These are phyloP conservation scores for Callitettix versicolor DNA, from an alignment of 1,140 invertebrate species.

Conservation along the genomic window DNA sequence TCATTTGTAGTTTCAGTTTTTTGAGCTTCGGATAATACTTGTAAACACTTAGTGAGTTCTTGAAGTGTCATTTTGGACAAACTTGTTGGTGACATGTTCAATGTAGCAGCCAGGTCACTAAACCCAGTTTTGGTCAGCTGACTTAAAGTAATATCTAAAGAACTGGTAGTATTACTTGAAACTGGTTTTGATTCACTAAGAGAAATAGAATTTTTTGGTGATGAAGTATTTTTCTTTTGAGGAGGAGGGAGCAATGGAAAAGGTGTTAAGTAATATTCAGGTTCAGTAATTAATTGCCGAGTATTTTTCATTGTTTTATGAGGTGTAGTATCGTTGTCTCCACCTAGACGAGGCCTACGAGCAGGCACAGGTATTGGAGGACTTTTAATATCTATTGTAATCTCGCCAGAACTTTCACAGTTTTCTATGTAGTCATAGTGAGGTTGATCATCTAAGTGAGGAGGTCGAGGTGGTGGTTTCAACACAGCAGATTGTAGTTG, in stretches of 20 bases:
- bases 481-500: conserved; percentile 34
- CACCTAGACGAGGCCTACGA: conserved; percentile 43
- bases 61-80: conserved; percentile 75
- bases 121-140: conserved; percentile 71
- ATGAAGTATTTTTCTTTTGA: conserved; percentile 26
- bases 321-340: conserved; percentile 33
- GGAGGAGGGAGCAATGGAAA: conserved; percentile 33
- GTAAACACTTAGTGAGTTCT: conserved; percentile 67
- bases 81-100: conserved; percentile 61
- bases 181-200: conserved; percentile 15
- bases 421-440: conserved; percentile 50
- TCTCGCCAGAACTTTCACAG: conserved; percentile 34
- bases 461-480: conserved; percentile 53
- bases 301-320: conserved; percentile 32
- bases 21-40: conserved; percentile 32
- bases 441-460: conserved; percentile 42
- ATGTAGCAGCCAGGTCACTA: conserved; percentile 59
- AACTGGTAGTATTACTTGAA: conserved; percentile 28
- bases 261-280: conserved; percentile 49
- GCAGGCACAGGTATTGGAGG: conserved; percentile 51
- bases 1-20: conserved; percentile 8
- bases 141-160: conserved; percentile 63
- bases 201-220: conserved; percentile 19
- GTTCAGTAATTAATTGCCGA: conserved; percentile 32
- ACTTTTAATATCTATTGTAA: conserved; percentile 32